Conservation (phyloP, 2,113 vertebrate species). For the Madoqua kirkii region DNA sequence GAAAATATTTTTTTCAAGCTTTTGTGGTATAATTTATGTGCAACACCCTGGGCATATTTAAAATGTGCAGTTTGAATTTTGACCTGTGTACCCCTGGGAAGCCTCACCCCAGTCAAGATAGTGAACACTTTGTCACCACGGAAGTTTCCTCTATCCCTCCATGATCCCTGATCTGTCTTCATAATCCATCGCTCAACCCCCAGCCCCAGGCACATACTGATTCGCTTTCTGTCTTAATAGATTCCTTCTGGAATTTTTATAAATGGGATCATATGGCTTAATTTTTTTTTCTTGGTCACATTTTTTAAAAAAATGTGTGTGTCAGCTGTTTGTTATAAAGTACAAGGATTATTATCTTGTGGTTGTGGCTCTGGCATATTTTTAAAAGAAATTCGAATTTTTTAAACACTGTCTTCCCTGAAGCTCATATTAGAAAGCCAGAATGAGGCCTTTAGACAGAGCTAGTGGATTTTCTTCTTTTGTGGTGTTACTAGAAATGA, state of each 20-base stretch:
- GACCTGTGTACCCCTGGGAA: background rate
- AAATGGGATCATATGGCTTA: background rate
- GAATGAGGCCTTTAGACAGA: background rate
- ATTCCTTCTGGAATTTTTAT: background rate
- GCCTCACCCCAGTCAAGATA: background rate
- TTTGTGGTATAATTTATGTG: background rate
- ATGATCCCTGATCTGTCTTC: background rate
- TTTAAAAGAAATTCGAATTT: background rate
- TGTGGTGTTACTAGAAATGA: background rate
- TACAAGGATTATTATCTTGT: slow-evolving; percentile 1
- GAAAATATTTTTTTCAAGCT: background rate
- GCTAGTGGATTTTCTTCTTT: background rate
- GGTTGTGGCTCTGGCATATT: background rate
- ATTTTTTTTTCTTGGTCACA: background rate
- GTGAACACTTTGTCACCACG: background rate
- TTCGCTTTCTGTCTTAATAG: background rate
- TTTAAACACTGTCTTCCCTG: background rate
- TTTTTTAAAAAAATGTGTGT: background rate
- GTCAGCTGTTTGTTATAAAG: background rate
- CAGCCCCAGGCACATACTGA: background rate
- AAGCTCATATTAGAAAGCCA: background rate
- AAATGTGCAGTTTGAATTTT: background rate
- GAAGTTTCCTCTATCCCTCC: background rate
- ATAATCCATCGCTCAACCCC: background rate
- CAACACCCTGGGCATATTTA: background rate